Conservation (phyloP, 2,888 invertebrate species). For the Galeruca laticollis region DNA sequence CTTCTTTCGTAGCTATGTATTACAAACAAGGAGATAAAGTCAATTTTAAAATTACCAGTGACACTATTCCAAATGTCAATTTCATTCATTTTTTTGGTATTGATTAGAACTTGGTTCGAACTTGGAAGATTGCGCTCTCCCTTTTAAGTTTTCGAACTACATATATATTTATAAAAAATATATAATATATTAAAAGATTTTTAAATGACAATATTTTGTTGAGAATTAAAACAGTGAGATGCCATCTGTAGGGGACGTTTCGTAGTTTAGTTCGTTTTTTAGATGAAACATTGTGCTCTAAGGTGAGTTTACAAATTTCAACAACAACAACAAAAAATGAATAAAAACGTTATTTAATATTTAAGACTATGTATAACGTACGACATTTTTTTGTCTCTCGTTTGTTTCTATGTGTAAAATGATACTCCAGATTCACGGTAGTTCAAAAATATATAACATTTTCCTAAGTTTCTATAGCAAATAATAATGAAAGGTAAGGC, state of each 20-base stretch:
- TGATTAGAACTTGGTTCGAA: conserved; percentile 2
- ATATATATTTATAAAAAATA: conserved; percentile 16
- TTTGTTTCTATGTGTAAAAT: conserved; percentile 23
- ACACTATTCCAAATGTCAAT: conserved; percentile 8
- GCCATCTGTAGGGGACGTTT: conserved; percentile 45
- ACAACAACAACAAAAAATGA: conserved; percentile 15
- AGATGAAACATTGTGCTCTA: conserved; percentile 43
- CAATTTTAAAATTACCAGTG: not conserved
- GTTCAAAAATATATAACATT: conserved; percentile 4
- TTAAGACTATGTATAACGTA: conserved; percentile 50
- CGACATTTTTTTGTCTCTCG: conserved; percentile 37
- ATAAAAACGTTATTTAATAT: conserved; percentile 59
- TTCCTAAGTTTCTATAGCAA: not conserved
- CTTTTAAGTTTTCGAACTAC: conserved; percentile 10
- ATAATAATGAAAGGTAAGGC: not conserved
- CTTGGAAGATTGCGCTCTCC: conserved; percentile 17
- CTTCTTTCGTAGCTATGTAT: not conserved
- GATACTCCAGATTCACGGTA: not conserved
- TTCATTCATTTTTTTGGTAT: not conserved
- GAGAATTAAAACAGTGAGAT: conserved; percentile 46
- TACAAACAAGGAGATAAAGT: conserved; percentile 6
- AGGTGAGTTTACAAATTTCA: conserved; percentile 40
- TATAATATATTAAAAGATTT: not conserved
- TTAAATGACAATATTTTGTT: conserved; percentile 47
- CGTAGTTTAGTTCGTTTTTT: conserved; percentile 46